A percentile compares a stretch with the other conserved stretches of the same genome.
Conservation (phyloP, 2,888 invertebrate species). For the Lobophora halterata region DNA sequence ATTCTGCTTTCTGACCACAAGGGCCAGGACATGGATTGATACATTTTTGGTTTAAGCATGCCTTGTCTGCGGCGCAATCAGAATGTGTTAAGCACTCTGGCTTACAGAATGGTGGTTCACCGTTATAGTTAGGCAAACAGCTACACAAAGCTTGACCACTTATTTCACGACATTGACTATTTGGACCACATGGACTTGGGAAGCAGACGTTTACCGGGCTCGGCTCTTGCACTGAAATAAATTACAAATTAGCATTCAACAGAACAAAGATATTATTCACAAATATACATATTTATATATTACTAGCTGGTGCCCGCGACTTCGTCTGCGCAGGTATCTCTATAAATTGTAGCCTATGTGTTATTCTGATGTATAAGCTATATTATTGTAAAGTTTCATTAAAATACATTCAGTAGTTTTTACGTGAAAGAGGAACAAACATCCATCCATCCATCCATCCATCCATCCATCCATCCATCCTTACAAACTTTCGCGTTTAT, state of each 20-base stretch:
- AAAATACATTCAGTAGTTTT: too few species aligned
- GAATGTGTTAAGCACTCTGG: conserved; percentile 85
- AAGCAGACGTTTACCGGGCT: conserved; percentile 72
- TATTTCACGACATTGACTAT: conserved; percentile 81
- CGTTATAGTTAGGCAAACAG: conserved; percentile 84
- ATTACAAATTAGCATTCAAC: background rate
- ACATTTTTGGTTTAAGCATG: conserved; percentile 86
- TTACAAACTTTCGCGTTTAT: too few species aligned
- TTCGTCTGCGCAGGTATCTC: too few species aligned
- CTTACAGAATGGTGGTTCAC: conserved; percentile 85
- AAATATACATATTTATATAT: too few species aligned
- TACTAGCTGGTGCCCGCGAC: too few species aligned
- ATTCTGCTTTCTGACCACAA: conserved; percentile 86
- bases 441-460: too few species aligned
- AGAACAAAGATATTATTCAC: too few species aligned
- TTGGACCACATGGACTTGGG: conserved; percentile 82
- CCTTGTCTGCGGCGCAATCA: conserved; percentile 82
- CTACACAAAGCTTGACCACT: conserved; percentile 84
- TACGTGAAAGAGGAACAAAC: too few species aligned
- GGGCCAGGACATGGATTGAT: conserved; percentile 85
- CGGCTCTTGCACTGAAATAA: conserved; percentile 61
- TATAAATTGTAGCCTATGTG: too few species aligned
- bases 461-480: too few species aligned
- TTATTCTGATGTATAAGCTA: too few species aligned
- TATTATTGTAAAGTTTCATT: too few species aligned